Conservation (phyloP, 2,888 invertebrate genomes). For the Gastrophysa polygoni region DNA sequence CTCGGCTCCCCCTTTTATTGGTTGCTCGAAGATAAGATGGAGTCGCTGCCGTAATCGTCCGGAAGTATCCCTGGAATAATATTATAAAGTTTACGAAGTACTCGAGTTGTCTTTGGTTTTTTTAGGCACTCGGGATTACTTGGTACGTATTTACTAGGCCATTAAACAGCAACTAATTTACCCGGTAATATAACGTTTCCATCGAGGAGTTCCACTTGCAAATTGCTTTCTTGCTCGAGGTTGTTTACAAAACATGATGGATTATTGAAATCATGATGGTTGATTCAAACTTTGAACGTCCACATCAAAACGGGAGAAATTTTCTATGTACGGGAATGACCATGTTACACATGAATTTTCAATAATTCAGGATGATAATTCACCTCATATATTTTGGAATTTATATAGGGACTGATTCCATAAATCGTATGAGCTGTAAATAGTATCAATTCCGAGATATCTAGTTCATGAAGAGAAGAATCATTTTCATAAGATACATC, state of each 20-base stretch:
- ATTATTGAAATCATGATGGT: not conserved
- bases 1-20: constrained; percentile 46
- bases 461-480: too few relatives aligned
- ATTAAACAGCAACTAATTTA: constrained; percentile 6
- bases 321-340: too few relatives aligned
- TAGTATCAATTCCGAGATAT: too few relatives aligned
- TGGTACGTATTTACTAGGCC: constrained; percentile 23
- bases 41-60: constrained; percentile 42
- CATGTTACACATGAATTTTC: too few relatives aligned
- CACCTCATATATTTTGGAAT: too few relatives aligned
- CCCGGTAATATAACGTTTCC: not conserved
- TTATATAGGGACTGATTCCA: too few relatives aligned
- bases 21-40: constrained; percentile 43
- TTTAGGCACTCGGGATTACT: constrained; percentile 23
- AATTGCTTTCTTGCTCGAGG: not conserved
- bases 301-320: too few relatives aligned
- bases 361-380: too few relatives aligned
- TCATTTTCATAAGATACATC: too few relatives aligned
- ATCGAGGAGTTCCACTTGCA: not conserved
- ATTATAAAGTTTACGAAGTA: constrained; percentile 43
- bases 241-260: not conserved
- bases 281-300: too few relatives aligned
- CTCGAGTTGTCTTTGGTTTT: constrained; percentile 16
- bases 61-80: constrained; percentile 42
- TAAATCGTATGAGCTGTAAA: too few relatives aligned